Percentiles rank a stretch among this genome's conserved stretches.
Conservation (phyloP, 2,113 vertebrate genomes). For the Geococcyx californianus region DNA sequence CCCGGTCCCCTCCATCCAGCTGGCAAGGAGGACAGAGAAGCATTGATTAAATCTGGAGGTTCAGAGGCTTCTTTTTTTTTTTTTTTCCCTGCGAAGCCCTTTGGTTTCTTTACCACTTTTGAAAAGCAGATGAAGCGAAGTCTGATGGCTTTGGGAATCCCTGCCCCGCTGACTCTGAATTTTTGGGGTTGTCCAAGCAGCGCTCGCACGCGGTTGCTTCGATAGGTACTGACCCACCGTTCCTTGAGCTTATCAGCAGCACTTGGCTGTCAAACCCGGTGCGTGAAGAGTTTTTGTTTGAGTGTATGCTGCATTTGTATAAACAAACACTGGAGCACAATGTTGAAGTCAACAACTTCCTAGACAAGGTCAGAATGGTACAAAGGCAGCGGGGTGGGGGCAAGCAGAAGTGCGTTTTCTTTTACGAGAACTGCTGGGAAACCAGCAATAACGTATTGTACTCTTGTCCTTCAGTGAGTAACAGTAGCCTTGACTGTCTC, state of each 20-base stretch:
- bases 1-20: background rate
- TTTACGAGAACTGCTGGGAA: constrained; percentile 71
- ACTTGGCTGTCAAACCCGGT: constrained; percentile 38
- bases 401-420: constrained; percentile 65
- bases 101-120: background rate
- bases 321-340: constrained; percentile 69
- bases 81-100: background rate
- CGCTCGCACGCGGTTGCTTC: background rate
- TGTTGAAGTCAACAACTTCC: constrained; percentile 67
- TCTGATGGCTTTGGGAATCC: background rate
- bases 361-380: constrained; percentile 63
- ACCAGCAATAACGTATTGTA: constrained; percentile 66
- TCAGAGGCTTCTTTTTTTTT: background rate
- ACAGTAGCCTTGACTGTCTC: constrained; percentile 41
- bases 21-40: background rate
- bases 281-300: constrained; percentile 41
- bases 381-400: constrained; percentile 48
- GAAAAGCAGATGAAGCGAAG: background rate
- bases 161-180: background rate
- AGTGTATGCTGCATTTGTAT: constrained; percentile 56
- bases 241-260: constrained; percentile 49
- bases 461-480: constrained; percentile 68
- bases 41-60: rapidly evolving
- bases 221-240: background rate
- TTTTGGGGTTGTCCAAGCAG: background rate